Percentiles rank a stretch among this genome's conserved stretches.
Evolutionary conservation across 2,888 invertebrate species (phyloP).

Genomic region (Steinernema hermaphroditum): DNA sequence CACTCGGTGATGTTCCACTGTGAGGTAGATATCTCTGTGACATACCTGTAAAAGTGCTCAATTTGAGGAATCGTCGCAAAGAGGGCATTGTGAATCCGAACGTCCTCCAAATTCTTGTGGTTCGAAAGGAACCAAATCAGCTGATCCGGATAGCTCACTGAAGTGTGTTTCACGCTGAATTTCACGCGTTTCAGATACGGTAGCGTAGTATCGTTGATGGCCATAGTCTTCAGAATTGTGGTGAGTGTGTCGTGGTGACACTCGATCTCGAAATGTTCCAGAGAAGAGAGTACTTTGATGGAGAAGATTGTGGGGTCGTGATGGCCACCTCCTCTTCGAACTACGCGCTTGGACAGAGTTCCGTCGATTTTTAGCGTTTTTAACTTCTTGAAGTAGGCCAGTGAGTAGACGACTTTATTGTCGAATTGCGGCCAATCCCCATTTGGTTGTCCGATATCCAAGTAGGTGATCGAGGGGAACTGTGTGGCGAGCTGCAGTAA

Average conservation of each 20-base stretch:
- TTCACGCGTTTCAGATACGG: not conserved
- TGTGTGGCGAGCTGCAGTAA: not conserved
- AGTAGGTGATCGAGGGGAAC: not conserved
- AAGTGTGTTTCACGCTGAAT: conserved; percentile 19
- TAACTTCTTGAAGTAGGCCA: not conserved
- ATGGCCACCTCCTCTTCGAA: not conserved
- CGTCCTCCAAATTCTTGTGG: conserved; percentile 5
- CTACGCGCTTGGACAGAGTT: not conserved
- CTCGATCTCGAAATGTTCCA: conserved; percentile 11
- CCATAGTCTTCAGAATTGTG: not conserved
- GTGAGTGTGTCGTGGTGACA: conserved; percentile 21
- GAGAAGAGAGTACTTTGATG: not conserved
- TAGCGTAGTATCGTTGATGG: not conserved
- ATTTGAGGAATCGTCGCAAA: not conserved
- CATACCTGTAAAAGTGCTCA: conserved; percentile 8
- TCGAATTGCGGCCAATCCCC: conserved; percentile 18
- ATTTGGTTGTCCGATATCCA: conserved; percentile 1
- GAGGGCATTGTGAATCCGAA: not conserved
- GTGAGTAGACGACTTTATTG: conserved; percentile 7
- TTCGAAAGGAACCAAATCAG: not conserved
- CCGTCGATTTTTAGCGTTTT: conserved; percentile 22
- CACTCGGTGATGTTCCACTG: too few species aligned
- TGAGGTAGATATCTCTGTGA: too few species aligned
- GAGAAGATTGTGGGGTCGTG: not conserved
- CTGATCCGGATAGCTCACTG: conserved; percentile 8